Evolutionary conservation across 2,113 vertebrate genomes (phyloP).

Genomic region (Labeo rohita): DNA sequence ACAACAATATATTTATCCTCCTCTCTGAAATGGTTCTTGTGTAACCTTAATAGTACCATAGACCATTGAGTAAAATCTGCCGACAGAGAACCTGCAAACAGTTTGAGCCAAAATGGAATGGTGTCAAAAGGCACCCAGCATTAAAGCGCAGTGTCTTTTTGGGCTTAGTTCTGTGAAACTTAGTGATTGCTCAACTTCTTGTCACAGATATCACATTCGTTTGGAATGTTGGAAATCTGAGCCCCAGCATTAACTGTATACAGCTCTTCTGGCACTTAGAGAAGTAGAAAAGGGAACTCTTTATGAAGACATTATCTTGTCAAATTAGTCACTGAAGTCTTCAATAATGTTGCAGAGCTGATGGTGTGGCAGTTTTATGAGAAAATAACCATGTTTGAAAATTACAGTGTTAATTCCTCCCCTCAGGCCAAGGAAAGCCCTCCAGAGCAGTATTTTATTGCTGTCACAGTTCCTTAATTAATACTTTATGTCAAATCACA

Average conservation of each 20-base stretch:
- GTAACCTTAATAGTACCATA: slow-evolving; percentile 2
- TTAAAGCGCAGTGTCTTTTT: slow-evolving; percentile 23
- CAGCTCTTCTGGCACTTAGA: background rate
- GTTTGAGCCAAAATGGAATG: slow-evolving; percentile 22
- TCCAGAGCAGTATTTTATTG: slow-evolving; percentile 41
- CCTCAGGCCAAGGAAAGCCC: slow-evolving; percentile 49
- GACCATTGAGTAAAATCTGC: slow-evolving; percentile 4
- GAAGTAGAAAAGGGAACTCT: slow-evolving; percentile 14
- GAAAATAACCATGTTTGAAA: slow-evolving; percentile 66
- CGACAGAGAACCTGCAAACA: background rate
- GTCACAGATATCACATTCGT: slow-evolving; percentile 26
- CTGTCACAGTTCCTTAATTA: slow-evolving; percentile 28
- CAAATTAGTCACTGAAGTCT: slow-evolving; percentile 45
- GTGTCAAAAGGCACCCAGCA: slow-evolving; percentile 10
- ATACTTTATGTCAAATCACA: slow-evolving; percentile 17
- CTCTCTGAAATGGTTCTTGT: slow-evolving; percentile 12
- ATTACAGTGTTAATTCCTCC: slow-evolving; percentile 58
- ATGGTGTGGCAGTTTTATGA: slow-evolving; percentile 59
- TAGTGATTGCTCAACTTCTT: slow-evolving; percentile 19
- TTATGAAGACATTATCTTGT: slow-evolving; percentile 58
- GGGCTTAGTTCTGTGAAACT: slow-evolving; percentile 15
- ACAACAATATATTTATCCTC: slow-evolving; percentile 15
- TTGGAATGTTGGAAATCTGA: slow-evolving; percentile 11
- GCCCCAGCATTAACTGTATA: background rate
- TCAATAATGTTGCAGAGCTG: slow-evolving; percentile 24